Conservation (phyloP, 2,113 vertebrate species). For the Hucho hucho region DNA sequence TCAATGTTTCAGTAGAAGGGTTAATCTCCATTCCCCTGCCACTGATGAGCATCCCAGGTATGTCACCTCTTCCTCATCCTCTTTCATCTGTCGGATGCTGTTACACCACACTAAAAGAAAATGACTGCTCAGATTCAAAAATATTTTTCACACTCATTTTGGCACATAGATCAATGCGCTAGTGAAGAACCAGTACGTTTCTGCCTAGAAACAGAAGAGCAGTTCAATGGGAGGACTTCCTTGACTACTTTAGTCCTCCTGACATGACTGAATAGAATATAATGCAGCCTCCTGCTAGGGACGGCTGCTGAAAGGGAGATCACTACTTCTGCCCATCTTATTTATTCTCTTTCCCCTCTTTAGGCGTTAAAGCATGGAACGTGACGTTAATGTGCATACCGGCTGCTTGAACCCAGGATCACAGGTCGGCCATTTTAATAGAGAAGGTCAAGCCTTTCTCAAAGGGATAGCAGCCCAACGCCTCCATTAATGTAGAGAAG, state of each 20-base stretch:
- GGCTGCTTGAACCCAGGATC: constrained; percentile 69
- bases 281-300: constrained; percentile 54
- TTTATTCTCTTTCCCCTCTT: constrained; percentile 64
- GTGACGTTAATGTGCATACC: constrained; percentile 68
- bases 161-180: constrained; percentile 8
- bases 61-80: not conserved
- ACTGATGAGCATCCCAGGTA: no score
- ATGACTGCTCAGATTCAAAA: not conserved
- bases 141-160: not conserved
- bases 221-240: constrained; percentile 45
- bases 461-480: constrained; percentile 66
- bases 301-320: constrained; percentile 67
- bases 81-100: not conserved
- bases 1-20: not conserved
- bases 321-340: constrained; percentile 62
- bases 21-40: not conserved
- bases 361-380: constrained; percentile 49
- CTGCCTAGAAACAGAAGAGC: constrained; percentile 14
- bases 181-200: constrained; percentile 41
- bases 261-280: constrained; percentile 77
- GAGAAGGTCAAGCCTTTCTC: constrained; percentile 70
- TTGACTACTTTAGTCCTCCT: constrained; percentile 60
- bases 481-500: constrained; percentile 72
- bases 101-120: constrained; percentile 9
- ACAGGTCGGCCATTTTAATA: constrained; percentile 75